phyloP scores from a whole-genome alignment of 1,140 invertebrate genomes.

The Venustaconcha ellipsiformis region DNA sequence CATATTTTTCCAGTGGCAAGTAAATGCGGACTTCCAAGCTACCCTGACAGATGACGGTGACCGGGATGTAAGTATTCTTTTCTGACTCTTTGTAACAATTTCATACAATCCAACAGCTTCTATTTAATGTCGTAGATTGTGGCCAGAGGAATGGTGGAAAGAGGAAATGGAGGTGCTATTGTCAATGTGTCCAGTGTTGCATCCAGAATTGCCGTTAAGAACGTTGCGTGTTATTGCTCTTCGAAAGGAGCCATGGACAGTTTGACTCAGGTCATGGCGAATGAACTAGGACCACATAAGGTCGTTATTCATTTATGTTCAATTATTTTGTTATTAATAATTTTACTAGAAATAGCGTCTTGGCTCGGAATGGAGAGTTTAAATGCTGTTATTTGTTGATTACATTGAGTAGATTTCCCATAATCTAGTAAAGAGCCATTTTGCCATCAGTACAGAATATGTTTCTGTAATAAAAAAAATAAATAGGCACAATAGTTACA shows the following conservation, averaged over 20 bases:
- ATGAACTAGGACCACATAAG: slow-evolving; percentile 82
- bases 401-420: no score
- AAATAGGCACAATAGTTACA: no score
- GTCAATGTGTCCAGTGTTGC: slow-evolving; percentile 90
- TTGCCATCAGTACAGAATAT: no score
- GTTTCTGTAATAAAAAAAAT: no score
- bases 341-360: no score
- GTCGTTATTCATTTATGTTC: slow-evolving; percentile 42
- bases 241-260: slow-evolving; percentile 75
- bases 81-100: not conserved
- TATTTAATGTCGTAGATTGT: slow-evolving; percentile 61
- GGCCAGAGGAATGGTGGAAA: slow-evolving; percentile 78
- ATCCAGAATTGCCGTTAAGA: slow-evolving; percentile 75
- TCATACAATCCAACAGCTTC: not conserved
- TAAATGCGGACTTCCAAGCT: not conserved
- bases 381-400: no score
- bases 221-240: slow-evolving; percentile 81
- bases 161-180: slow-evolving; percentile 78
- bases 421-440: no score
- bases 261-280: slow-evolving; percentile 78
- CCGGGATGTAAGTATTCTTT: not conserved
- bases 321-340: no score
- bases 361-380: no score
- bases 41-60: not conserved
- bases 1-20: not conserved